phyloP scores from a whole-genome alignment of 2,888 invertebrate species.

The Cosmopolites sordidus region DNA sequence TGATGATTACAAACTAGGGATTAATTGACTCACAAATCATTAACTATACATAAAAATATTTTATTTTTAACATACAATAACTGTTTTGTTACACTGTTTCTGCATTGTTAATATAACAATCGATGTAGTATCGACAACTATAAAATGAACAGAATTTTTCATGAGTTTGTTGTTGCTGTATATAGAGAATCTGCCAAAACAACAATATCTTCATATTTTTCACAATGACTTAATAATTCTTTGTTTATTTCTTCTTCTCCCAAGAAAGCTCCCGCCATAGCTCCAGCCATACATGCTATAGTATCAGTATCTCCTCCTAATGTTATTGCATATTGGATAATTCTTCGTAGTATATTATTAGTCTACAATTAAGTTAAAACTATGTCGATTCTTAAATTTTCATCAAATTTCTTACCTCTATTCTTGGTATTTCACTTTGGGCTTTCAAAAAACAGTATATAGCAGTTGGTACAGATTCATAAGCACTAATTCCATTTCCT shows the following conservation, averaged over 20 bases:
- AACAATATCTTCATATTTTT: constrained; percentile 53
- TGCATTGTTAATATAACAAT: no score
- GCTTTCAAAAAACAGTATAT: constrained; percentile 64
- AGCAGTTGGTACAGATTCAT: constrained; percentile 69
- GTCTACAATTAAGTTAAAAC: constrained; percentile 51
- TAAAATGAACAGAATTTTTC: no score
- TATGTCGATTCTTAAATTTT: no score
- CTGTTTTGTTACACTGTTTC: no score
- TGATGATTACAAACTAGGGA: no score
- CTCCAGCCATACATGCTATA: constrained; percentile 70
- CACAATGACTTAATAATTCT: constrained; percentile 57
- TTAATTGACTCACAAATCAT: no score
- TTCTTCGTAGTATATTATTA: constrained; percentile 58
- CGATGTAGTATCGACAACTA: no score
- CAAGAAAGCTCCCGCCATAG: constrained; percentile 64
- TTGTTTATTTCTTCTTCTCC: constrained; percentile 55
- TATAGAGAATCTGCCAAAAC: constrained; percentile 53
- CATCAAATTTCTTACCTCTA: constrained; percentile 47
- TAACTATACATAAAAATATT: no score
- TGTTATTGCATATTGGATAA: constrained; percentile 65
- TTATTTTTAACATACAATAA: no score
- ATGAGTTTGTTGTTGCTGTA: no score
- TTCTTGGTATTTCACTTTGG: constrained; percentile 48
- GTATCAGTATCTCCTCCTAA: constrained; percentile 77
- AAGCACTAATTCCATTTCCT: constrained; percentile 60